Conservation (phyloP, 2,888 invertebrate species). For the Macaria notata region DNA sequence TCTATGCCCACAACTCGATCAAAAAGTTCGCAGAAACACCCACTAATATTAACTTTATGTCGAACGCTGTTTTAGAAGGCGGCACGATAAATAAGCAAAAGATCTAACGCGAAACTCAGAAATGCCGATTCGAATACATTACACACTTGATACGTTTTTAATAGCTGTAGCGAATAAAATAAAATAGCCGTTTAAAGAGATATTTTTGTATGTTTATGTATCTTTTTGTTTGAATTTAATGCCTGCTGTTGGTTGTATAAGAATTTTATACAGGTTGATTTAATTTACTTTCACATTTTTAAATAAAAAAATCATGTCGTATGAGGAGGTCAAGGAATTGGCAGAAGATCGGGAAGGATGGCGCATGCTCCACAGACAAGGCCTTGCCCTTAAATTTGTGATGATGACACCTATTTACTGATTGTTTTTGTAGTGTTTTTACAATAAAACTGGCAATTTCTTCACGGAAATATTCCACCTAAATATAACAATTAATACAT, state of each 20-base stretch:
- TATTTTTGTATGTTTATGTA: conserved; percentile 42
- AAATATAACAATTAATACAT: too few species aligned
- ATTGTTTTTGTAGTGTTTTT: too few species aligned
- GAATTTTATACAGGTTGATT: conserved; percentile 36
- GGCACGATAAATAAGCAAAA: conserved; percentile 34
- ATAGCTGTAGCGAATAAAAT: conserved; percentile 39
- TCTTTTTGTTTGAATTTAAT: conserved; percentile 50
- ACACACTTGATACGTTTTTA: conserved; percentile 54
- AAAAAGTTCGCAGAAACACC: background rate
- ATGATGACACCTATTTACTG: too few species aligned
- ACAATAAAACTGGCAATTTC: too few species aligned
- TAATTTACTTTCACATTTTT: too few species aligned
- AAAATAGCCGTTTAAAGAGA: conserved; percentile 54
- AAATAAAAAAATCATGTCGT: too few species aligned
- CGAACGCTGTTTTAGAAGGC: conserved; percentile 12
- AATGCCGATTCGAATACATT: conserved; percentile 42
- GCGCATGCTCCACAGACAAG: too few species aligned
- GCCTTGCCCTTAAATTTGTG: too few species aligned
- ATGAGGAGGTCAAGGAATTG: too few species aligned
- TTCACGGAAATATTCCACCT: too few species aligned
- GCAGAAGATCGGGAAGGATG: too few species aligned
- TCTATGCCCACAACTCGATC: too few species aligned
- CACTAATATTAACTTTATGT: conserved; percentile 10
- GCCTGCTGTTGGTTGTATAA: conserved; percentile 40
- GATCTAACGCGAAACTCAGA: conserved; percentile 54